Evolutionary conservation across 2,797 vertebrate genomes (phyloP), one percentile per base, ranked within the genome.

Genomic region (Anisognathus igniventris): DNA sequence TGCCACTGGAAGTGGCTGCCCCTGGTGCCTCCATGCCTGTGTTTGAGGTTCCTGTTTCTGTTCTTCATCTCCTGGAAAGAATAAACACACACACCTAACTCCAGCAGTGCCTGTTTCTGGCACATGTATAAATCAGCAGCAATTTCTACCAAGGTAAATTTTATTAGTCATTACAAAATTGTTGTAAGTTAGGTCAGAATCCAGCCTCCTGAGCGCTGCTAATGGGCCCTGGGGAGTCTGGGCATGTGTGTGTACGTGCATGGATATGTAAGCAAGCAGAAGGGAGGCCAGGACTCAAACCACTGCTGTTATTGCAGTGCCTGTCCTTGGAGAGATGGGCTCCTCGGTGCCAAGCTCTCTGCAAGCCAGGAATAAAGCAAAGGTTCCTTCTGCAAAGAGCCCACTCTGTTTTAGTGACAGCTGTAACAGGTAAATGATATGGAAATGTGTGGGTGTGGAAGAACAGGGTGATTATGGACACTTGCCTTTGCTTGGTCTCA

Each of bases 301-400:
- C 39, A 47, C 7, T 73, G 39, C 50, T 61, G 35, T 44, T 54
- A 47, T 35, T 35, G 47, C 39, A 77, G 1, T 45, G 30, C 50
- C 65, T 1, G 1, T 62, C 20, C 50, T 65, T 25, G 18, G 23
- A 24, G 50, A 75, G 45, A 37, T 0, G 0, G 42, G 47, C n/a
- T 83, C 21, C 54, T 54, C 58, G n/a, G 16, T 19, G 25, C 58
- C 35, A 62, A 71, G 57, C 1, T 2, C 39, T 60, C 40, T 35
- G 14, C 24, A 58, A 61, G 31, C 40, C 27, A 42, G 27, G 60
- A 82, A 48, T 65, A 93, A 91, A 85, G 57, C 24, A 79, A 61
- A 78, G 9, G 27, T 37, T 56, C 58, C 23, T 47, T 45, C 66
- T 79, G n/a, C 42, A 70, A 80, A 57, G 37, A 56, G 54, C 25